Evolutionary conservation across 2,888 invertebrate species (phyloP), one percentile per base, ranked within the genome.

Genomic region (Odontothrips loti): DNA sequence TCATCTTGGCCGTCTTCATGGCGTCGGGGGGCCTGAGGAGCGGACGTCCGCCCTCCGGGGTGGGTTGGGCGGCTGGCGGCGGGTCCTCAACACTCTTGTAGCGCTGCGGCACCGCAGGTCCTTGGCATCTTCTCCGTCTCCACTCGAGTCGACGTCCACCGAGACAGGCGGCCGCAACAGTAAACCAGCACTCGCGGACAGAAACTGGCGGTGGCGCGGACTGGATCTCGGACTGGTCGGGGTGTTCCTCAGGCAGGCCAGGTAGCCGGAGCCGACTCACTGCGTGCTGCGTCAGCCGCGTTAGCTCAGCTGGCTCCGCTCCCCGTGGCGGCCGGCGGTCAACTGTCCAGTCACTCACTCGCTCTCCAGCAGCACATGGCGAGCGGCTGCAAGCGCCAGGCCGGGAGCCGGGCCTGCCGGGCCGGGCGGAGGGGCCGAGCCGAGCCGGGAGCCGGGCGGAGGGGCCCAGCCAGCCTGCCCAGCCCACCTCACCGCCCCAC

Each of bases 401-500:
- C 20, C n/a, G 58, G 15, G 51, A 51, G 15, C 51, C 51, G 20
- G 10, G 20, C 15, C 15, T 3, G 15, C 51, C 3, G 51, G 51
- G 51, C 51, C 15, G 51, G 51, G 51, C 51, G 34, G 34, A 43
- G 34, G 34, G 34, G 51, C 51, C 51, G 48, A 48, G 48, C 48
- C 15, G 10, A 15, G 15, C 48, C 48, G 48, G 9, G 48, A 12
- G 48, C 48, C 9, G 9, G 48, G 48, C 48, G 48, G 10, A 17
- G 51, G 34, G 15, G 51, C 51, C 51, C 51, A 20, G 51, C 84
- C 90, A 84, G 89, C 90, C 4, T 86, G 90, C 27, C 91, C 91
- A 84, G 91, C 90, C 81, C 90, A 90, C 84, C 89, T 90, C 82
- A 86, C 87, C 78, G 88, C 89, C 89, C 83, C 6, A 90, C 89